A percentile compares a stretch with the other conserved stretches of the same genome.
Conservation (phyloP, 1,140 invertebrate genomes). For the Aphelenchoides fujianensis region DNA sequence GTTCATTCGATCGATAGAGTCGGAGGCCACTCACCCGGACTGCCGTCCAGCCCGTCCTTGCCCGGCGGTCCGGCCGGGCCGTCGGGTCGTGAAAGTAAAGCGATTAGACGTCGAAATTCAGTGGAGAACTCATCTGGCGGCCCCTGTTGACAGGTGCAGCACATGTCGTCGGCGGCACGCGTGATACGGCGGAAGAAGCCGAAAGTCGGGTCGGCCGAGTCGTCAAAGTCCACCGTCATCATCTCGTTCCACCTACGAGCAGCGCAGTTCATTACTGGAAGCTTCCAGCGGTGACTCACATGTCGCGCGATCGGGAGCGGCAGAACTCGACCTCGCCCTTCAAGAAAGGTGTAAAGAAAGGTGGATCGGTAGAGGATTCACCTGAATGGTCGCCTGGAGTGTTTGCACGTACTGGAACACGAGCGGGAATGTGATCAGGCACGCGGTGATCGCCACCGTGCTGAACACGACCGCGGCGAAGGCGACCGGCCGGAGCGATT, state of each 20-base stretch:
- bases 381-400: conserved; percentile 59
- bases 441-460: conserved; percentile 61
- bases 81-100: not conserved
- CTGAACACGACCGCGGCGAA: conserved; percentile 61
- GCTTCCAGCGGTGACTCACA: too few species aligned
- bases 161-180: conserved; percentile 54
- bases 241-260: conserved; percentile 62
- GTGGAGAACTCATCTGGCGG: conserved; percentile 48
- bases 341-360: conserved; percentile 13
- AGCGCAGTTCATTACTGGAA: too few species aligned
- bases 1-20: not conserved
- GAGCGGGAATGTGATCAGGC: conserved; percentile 59
- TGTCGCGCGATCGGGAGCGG: conserved; percentile 57
- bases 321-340: conserved; percentile 62
- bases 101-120: not conserved
- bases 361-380: conserved; percentile 2
- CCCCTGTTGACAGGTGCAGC: conserved; percentile 61
- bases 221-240: conserved; percentile 53
- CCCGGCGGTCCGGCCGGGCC: conserved; percentile 38
- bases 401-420: conserved; percentile 62
- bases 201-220: conserved; percentile 29
- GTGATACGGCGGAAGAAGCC: conserved; percentile 48
- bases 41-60: conserved; percentile 47
- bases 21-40: conserved; percentile 52
- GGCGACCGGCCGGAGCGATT: conserved; percentile 53